These are phyloP conservation scores for Hypomecis atomaria DNA, from an alignment of 2,888 invertebrate species.

Conservation along the genomic window DNA sequence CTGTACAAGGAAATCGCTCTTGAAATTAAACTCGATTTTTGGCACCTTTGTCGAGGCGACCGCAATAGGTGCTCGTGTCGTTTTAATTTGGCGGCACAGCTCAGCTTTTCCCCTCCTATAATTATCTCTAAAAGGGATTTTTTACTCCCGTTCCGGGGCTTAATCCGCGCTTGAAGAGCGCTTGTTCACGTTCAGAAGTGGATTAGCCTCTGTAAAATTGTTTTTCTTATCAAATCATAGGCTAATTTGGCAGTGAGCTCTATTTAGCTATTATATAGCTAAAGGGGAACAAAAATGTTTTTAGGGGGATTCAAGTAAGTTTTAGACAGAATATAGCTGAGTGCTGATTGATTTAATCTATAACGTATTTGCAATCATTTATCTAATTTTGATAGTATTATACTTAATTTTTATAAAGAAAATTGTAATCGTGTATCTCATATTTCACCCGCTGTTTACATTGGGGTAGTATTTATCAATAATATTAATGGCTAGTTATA, in stretches of 20 bases:
- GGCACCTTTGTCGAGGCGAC: slow-evolving; percentile 49
- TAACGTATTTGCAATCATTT: too few relatives aligned
- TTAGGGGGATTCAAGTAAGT: neutral
- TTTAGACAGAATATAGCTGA: too few relatives aligned
- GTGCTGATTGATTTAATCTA: too few relatives aligned
- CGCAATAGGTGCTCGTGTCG: slow-evolving; percentile 51
- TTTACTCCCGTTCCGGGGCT: slow-evolving; percentile 38
- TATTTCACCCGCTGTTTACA: too few relatives aligned
- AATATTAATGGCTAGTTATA: too few relatives aligned
- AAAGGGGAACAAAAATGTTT: neutral
- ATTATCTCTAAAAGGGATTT: slow-evolving; percentile 60
- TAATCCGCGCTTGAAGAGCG: slow-evolving; percentile 30
- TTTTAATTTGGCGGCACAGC: slow-evolving; percentile 61
- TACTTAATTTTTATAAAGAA: too few relatives aligned
- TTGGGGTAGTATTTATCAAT: too few relatives aligned
- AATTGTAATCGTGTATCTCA: too few relatives aligned
- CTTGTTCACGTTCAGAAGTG: slow-evolving; percentile 39
- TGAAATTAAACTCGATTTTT: slow-evolving; percentile 71
- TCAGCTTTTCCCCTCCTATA: slow-evolving; percentile 53
- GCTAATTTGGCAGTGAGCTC: neutral
- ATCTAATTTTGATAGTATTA: too few relatives aligned
- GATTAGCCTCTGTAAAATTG: slow-evolving; percentile 50
- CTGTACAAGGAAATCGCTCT: slow-evolving; percentile 67
- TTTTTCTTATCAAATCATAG: slow-evolving; percentile 18
- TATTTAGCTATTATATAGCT: neutral